Evolutionary conservation across 2,113 vertebrate genomes (phyloP), one percentile per base, ranked within the genome.

Genomic region (Chrysochloris asiatica): DNA sequence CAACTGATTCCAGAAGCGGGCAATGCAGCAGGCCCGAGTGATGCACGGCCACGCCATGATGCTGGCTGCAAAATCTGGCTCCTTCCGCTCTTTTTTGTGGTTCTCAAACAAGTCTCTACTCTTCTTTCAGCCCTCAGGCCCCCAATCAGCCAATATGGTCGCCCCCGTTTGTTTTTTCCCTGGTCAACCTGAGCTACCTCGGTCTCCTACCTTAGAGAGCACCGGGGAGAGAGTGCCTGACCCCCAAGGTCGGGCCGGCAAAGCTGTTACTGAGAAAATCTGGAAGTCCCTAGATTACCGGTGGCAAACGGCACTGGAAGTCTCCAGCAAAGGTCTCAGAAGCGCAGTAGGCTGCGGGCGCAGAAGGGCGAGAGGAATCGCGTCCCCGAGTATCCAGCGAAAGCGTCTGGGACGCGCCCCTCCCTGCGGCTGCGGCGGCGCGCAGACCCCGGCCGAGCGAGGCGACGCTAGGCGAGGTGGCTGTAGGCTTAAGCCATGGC

Each of bases 1-100:
- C 96, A 99, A 97, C 98, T 99, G 99, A 97, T 98, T 99, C 99
- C 99, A 99, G 97, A 99, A 99, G 54, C 99, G 99, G 83, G 99
- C 98, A 96, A 99, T 99, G 98, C 99, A 99, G 98, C 99, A 99
- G 54, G 99, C 99, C 97, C 99, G 98, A 96, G 98, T 99, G 97
- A 99, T 99, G 95, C 99, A 99, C 90, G 99, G 99, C 99, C 99
- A 99, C 93, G 99, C 99, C 99, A 99, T 99, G 97, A 92, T 97
- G 97, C 48, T 83, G 4, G 82, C 61, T 54, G 92, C 83, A 76
- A 82, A 36, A 79, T 47, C 63, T 12, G 87, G 61, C 14, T 43
- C 6, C 80, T 69, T 61, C 45, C 67, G 59, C 47, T 76, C 77
- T 91, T n/a, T 43, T 63, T 4, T 56, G 87, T 69, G 65, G 50